These are phyloP conservation scores for Paratilapia polleni DNA, from an alignment of 2,113 vertebrate genomes.

Conservation along the genomic window DNA sequence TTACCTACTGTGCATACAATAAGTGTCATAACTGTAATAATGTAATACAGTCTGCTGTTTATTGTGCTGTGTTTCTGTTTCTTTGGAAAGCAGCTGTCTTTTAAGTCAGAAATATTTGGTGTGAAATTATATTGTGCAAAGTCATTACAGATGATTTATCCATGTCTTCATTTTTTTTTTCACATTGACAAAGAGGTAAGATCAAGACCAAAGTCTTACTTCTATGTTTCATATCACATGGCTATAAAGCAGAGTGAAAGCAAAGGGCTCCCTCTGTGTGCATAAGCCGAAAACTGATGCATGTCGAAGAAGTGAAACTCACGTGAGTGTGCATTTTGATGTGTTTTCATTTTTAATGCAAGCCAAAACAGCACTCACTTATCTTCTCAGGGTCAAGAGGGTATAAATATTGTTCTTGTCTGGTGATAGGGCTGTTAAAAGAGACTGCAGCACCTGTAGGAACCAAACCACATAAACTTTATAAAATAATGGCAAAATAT, in stretches of 20 bases:
- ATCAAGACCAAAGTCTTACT: background rate
- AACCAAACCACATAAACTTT: background rate
- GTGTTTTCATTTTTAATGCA: background rate
- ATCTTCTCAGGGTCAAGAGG: background rate
- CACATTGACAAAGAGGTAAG: background rate
- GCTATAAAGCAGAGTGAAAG: background rate
- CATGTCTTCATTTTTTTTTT: background rate
- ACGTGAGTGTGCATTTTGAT: background rate
- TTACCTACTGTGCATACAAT: background rate
- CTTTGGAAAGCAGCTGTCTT: background rate
- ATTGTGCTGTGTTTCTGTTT: background rate
- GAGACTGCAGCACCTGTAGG: background rate
- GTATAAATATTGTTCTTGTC: background rate
- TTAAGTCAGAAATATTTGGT: background rate
- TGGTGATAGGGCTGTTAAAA: background rate
- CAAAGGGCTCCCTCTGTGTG: constrained; percentile 38
- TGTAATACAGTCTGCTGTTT: background rate
- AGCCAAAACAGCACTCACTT: background rate
- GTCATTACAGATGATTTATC: background rate
- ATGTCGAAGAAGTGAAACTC: background rate
- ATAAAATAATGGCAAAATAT: background rate
- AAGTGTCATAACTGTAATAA: background rate
- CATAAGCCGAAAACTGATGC: background rate
- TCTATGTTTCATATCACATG: background rate
- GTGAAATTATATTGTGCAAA: background rate